phyloP scores from a whole-genome alignment of 1,140 invertebrate species.

The Dendroctonus ponderosae region DNA sequence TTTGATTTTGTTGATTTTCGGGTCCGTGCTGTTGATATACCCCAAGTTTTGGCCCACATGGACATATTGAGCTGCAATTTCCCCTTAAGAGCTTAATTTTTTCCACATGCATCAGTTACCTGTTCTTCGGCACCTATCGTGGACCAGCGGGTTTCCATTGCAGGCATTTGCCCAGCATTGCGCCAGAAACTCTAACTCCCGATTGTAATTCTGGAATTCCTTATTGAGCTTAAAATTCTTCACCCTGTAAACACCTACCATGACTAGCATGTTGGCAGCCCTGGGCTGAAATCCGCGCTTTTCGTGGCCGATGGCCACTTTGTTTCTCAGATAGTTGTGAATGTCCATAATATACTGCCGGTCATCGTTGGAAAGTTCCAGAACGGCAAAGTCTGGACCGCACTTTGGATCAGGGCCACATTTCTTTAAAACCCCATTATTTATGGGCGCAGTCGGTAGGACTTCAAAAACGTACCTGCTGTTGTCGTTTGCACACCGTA shows the following conservation, averaged over 20 bases:
- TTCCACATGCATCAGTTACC: constrained; percentile 24
- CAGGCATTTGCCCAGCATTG: constrained; percentile 59
- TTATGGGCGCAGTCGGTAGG: too few relatives aligned
- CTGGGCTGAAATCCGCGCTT: constrained; percentile 53
- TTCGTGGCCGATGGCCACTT: constrained; percentile 54
- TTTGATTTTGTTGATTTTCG: constrained; percentile 35
- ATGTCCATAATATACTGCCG: constrained; percentile 45
- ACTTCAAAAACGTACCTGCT: constrained; percentile 27
- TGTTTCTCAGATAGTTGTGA: constrained; percentile 55
- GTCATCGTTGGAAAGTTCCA: constrained; percentile 36
- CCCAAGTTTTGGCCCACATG: constrained; percentile 46
- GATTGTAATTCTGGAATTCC: constrained; percentile 57
- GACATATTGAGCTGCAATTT: constrained; percentile 36
- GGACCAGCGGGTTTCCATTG: constrained; percentile 41
- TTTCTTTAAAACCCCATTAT: constrained; percentile 34
- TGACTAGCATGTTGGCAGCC: constrained; percentile 55
- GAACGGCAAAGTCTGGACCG: constrained; percentile 41
- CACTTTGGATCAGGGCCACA: constrained; percentile 40
- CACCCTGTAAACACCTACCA: constrained; percentile 49
- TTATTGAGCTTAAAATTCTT: neutral
- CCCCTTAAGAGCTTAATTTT: neutral
- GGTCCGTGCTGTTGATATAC: constrained; percentile 39
- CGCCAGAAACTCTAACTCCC: constrained; percentile 60
- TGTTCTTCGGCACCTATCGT: constrained; percentile 43
- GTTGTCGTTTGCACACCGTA: constrained; percentile 39